Percentiles rank a stretch among this genome's conserved stretches.
Evolutionary conservation across 1,140 invertebrate genomes (phyloP).

Genomic region (Tetramorium parvispinum): DNA sequence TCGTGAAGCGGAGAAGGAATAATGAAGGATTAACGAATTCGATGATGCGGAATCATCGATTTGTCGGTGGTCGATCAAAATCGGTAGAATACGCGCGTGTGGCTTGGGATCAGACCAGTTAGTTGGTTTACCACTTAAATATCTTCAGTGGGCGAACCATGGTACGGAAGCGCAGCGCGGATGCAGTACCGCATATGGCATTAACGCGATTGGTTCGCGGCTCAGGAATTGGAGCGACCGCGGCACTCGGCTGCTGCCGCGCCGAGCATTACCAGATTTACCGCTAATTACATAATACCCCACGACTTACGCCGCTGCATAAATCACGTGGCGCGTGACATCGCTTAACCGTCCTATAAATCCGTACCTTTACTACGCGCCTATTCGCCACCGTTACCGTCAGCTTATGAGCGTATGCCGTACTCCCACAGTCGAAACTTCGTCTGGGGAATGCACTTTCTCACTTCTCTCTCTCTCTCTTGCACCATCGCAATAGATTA

Average conservation of each 20-base stretch:
- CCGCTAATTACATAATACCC: constrained; percentile 78
- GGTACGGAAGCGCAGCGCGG: neutral
- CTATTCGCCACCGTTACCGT: constrained; percentile 24
- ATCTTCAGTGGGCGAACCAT: constrained; percentile 32
- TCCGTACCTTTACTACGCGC: constrained; percentile 34
- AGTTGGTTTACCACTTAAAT: constrained; percentile 60
- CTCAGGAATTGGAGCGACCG: constrained; percentile 70
- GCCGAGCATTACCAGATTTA: constrained; percentile 74
- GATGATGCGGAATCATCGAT: neutral
- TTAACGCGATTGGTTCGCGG: constrained; percentile 76
- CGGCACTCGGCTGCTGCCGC: constrained; percentile 43
- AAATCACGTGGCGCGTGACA: constrained; percentile 68
- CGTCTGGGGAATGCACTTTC: constrained; percentile 32
- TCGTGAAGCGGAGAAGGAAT: neutral
- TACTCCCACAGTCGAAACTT: constrained; percentile 39
- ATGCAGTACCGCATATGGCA: constrained; percentile 55
- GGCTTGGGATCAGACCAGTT: constrained; percentile 1
- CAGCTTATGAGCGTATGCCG: neutral
- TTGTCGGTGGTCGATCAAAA: neutral
- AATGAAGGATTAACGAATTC: constrained; percentile 53
- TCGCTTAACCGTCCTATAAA: constrained; percentile 65
- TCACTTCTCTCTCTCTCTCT: neutral
- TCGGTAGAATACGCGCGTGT: neutral
- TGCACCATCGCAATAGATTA: constrained; percentile 1
- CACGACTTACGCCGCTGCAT: constrained; percentile 65